Percentiles rank a stretch among this genome's conserved stretches.
These are phyloP conservation scores for Xyrichtys novacula DNA, from an alignment of 2,797 vertebrate genomes.

Conservation along the genomic window DNA sequence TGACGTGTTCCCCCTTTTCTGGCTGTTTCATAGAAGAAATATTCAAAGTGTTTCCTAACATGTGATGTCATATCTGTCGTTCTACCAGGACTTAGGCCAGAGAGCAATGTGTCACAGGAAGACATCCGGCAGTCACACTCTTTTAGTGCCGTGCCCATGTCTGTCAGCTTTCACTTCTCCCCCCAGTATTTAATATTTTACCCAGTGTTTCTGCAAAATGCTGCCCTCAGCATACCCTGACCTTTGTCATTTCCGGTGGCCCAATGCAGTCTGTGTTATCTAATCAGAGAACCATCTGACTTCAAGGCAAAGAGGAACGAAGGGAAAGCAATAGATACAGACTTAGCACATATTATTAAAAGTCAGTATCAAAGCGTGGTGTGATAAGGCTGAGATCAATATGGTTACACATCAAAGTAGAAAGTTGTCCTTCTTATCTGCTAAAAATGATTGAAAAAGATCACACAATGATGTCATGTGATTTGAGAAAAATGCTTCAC, in stretches of 20 bases:
- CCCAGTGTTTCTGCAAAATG: constrained; percentile 73
- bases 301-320: constrained; percentile 24
- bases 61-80: constrained; percentile 33
- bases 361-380: not conserved
- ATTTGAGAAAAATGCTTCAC: too few species aligned
- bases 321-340: constrained; percentile 11
- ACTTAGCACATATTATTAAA: constrained; percentile 3
- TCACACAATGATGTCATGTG: too few species aligned
- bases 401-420: not conserved
- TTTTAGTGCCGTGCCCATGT: constrained; percentile 26
- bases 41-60: constrained; percentile 13
- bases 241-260: constrained; percentile 82
- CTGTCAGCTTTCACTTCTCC: constrained; percentile 35
- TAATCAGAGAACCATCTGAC: constrained; percentile 78
- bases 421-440: too few species aligned
- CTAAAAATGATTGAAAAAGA: too few species aligned
- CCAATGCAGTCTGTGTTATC: constrained; percentile 72
- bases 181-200: constrained; percentile 79
- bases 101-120: constrained; percentile 42
- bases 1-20: constrained; percentile 12
- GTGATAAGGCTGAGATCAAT: not conserved
- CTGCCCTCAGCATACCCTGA: constrained; percentile 79
- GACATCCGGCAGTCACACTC: constrained; percentile 49
- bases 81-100: constrained; percentile 29
- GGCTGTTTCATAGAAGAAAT: constrained; percentile 15